These are phyloP conservation scores for Halcyon leucocephala DNA, from an alignment of 2,797 vertebrate species.

Conservation along the genomic window DNA sequence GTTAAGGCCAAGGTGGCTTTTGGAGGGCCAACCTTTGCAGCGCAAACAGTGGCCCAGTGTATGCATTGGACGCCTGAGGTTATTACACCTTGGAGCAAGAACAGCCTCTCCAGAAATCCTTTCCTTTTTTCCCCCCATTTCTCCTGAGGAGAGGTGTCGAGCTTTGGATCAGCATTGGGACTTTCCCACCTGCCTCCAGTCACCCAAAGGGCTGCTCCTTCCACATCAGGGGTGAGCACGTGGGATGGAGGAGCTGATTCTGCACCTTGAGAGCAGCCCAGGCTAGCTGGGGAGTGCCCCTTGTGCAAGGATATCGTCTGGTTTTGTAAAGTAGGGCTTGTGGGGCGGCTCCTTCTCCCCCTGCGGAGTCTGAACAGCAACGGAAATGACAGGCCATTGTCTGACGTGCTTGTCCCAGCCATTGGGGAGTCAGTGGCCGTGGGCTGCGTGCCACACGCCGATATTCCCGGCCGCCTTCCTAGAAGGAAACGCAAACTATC, in stretches of 20 bases:
- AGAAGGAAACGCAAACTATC: conserved; percentile 63
- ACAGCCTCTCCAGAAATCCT: background rate
- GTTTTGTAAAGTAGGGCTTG: background rate
- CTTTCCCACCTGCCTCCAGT: background rate
- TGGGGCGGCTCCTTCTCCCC: background rate
- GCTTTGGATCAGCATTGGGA: background rate
- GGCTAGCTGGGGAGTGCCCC: background rate
- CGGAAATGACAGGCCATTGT: conserved; percentile 1
- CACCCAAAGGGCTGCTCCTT: background rate
- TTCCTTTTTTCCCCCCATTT: background rate
- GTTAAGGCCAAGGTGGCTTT: background rate
- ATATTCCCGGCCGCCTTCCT: conserved; percentile 50
- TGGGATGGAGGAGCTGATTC: background rate
- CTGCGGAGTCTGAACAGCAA: background rate
- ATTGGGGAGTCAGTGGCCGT: background rate
- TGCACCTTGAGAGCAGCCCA: background rate
- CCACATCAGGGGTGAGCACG: accelerated
- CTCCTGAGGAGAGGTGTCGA: background rate
- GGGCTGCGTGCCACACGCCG: background rate
- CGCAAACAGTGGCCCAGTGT: background rate
- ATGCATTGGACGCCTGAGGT: background rate
- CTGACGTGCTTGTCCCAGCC: accelerated
- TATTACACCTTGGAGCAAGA: background rate
- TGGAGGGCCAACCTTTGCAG: background rate
- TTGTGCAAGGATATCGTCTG: background rate